Evolutionary conservation across 2,113 vertebrate genomes (phyloP).

Genomic region (Heterochromis multidens): DNA sequence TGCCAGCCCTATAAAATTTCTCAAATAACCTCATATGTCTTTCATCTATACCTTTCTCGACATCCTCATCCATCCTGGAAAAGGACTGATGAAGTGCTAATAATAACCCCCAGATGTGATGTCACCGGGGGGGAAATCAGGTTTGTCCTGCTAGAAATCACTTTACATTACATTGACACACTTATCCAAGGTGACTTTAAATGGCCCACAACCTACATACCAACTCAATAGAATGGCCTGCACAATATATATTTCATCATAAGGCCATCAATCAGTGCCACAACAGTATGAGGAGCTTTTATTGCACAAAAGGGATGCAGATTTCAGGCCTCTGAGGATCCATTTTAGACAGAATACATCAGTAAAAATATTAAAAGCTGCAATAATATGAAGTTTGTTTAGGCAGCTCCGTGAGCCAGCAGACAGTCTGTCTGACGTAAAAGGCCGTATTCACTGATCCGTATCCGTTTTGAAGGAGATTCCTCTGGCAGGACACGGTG

Average conservation of each 20-base stretch:
- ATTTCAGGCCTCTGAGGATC: not conserved
- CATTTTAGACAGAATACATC: not conserved
- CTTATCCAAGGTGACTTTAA: slow-evolving; percentile 73
- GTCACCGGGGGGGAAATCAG: slow-evolving; percentile 52
- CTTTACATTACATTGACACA: slow-evolving; percentile 68
- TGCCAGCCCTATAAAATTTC: not conserved
- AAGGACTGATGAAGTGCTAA: slow-evolving; percentile 58
- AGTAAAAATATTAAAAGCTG: not conserved
- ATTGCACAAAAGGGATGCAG: not conserved
- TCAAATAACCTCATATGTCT: not conserved
- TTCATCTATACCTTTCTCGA: slow-evolving; percentile 21
- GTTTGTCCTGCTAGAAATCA: slow-evolving; percentile 51
- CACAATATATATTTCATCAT: not conserved
- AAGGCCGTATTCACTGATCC: slow-evolving; percentile 45
- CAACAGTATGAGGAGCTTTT: not conserved
- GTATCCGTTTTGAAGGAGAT: slow-evolving; percentile 49
- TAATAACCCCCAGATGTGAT: slow-evolving; percentile 63
- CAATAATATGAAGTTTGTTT: slow-evolving; percentile 8
- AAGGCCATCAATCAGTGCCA: slow-evolving; percentile 16
- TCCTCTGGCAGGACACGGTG: slow-evolving; percentile 44
- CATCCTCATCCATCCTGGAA: slow-evolving; percentile 15
- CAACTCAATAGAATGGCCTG: not conserved
- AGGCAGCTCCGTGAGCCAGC: not conserved
- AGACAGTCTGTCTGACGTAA: slow-evolving; percentile 9
- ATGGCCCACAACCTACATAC: slow-evolving; percentile 44